Evolutionary conservation across 2,888 invertebrate genomes (phyloP).

Genomic region (Gisinianus flammeolus): DNA sequence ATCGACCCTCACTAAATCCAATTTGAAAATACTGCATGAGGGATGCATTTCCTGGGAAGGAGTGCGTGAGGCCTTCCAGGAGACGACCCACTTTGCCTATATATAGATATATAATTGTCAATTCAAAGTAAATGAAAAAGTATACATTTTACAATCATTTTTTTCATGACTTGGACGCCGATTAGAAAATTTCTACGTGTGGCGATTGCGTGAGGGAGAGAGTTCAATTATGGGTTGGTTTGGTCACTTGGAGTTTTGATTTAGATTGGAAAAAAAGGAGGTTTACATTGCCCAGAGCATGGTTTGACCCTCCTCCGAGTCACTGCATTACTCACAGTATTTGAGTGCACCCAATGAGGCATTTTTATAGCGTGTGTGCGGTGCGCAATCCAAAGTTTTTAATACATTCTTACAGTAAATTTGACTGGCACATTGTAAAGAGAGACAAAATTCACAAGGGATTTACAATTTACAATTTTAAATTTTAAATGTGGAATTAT

Average conservation of each 20-base stretch:
- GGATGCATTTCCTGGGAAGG: slow-evolving; percentile 41
- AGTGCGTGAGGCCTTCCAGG: slow-evolving; percentile 23
- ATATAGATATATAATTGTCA: background rate
- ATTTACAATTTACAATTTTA: background rate
- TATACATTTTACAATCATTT: background rate
- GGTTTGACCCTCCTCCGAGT: background rate
- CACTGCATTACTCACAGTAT: background rate
- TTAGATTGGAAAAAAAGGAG: background rate
- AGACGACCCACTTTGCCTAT: slow-evolving; percentile 18
- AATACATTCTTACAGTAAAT: background rate
- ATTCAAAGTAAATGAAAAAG: background rate
- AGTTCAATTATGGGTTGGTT: no score
- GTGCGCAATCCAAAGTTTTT: background rate
- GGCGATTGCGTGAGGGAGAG: no score
- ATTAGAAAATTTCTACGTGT: background rate
- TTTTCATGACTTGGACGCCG: background rate
- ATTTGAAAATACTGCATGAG: slow-evolving; percentile 38
- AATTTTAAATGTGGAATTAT: background rate
- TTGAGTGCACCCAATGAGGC: slow-evolving; percentile 12
- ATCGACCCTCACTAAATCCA: slow-evolving; percentile 7
- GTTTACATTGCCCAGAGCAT: slow-evolving; percentile 7
- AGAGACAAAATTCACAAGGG: background rate
- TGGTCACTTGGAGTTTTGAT: background rate
- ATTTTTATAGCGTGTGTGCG: slow-evolving; percentile 47
- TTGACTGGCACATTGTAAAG: background rate